Conservation (phyloP, 1,140 invertebrate species). For the Phthorimaea operculella region DNA sequence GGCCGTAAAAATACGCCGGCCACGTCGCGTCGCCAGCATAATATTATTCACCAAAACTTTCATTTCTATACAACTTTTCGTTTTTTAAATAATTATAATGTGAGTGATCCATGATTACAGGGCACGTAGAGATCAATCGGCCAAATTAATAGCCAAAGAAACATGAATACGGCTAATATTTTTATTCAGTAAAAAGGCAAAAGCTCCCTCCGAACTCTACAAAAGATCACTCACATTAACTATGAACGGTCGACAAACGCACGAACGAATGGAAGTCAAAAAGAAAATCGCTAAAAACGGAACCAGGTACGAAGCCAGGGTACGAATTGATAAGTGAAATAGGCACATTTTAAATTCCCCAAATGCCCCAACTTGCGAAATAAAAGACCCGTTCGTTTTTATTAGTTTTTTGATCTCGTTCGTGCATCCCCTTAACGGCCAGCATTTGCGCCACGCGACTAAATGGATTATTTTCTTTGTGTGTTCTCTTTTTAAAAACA, state of each 20-base stretch:
- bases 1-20: too few relatives aligned
- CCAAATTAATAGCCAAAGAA: too few relatives aligned
- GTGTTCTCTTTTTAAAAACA: constrained; percentile 56
- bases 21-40: too few relatives aligned
- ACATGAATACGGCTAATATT: constrained; percentile 26
- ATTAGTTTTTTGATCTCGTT: constrained; percentile 54
- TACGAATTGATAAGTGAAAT: constrained; percentile 62
- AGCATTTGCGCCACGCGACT: constrained; percentile 58
- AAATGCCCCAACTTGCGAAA: constrained; percentile 47
- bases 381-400: constrained; percentile 51
- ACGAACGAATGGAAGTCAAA: constrained; percentile 59
- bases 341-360: constrained; percentile 64
- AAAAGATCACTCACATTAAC: constrained; percentile 66
- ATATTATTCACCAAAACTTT: too few relatives aligned
- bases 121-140: too few relatives aligned
- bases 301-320: too few relatives aligned
- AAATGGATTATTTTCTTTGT: constrained; percentile 65
- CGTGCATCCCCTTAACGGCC: constrained; percentile 50
- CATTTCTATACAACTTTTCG: too few relatives aligned
- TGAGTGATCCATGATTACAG: too few relatives aligned
- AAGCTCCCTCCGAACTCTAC: constrained; percentile 54
- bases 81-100: too few relatives aligned
- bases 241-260: constrained; percentile 63
- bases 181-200: constrained; percentile 61
- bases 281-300: constrained; percentile 53